phyloP scores from a whole-genome alignment of 2,888 invertebrate species.

The Trissolcus brochymenae region DNA sequence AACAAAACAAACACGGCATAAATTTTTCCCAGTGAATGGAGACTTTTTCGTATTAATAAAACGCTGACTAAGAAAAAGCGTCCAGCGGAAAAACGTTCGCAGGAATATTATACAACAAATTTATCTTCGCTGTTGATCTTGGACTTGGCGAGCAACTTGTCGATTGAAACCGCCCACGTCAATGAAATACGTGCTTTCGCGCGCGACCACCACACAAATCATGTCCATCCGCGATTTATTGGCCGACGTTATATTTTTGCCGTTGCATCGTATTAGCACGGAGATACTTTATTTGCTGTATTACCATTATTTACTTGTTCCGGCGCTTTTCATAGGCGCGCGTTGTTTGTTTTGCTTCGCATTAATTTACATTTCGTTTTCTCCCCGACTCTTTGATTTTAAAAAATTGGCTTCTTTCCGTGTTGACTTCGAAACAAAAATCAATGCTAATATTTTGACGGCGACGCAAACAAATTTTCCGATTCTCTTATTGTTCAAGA shows the following conservation, averaged over 20 bases:
- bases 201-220: constrained; percentile 47
- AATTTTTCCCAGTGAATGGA: constrained; percentile 10
- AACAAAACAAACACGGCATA: too few relatives aligned
- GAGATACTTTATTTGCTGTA: constrained; percentile 37
- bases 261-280: constrained; percentile 28
- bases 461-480: too few relatives aligned
- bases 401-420: not conserved
- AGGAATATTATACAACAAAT: constrained; percentile 34
- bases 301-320: constrained; percentile 28
- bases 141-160: constrained; percentile 46
- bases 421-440: not conserved
- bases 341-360: constrained; percentile 3
- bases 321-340: constrained; percentile 8
- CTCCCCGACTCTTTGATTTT: constrained; percentile 1
- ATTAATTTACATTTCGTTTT: constrained; percentile 18
- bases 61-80: not conserved
- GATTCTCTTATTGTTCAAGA: too few relatives aligned
- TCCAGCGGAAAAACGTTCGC: constrained; percentile 16
- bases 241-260: constrained; percentile 34
- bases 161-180: constrained; percentile 47
- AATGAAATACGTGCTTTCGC: constrained; percentile 32
- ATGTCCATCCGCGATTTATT: constrained; percentile 53
- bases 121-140: constrained; percentile 47
- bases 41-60: constrained; percentile 5
- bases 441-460: not conserved